These are phyloP conservation scores for Anguilla obscura DNA, from an alignment of 2,797 vertebrate genomes.

Conservation along the genomic window DNA sequence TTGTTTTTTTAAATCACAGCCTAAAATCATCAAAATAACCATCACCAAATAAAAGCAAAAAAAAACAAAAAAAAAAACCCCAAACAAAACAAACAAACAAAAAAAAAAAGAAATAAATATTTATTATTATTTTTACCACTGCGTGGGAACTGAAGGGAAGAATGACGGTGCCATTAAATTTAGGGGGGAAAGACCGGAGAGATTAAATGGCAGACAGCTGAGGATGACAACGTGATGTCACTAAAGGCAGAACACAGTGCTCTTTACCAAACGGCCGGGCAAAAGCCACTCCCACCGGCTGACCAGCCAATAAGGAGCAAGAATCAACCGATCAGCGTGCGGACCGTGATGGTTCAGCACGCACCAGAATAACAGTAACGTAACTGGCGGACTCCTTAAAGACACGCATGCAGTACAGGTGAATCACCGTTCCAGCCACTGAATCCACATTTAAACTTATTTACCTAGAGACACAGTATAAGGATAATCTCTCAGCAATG, in stretches of 20 bases:
- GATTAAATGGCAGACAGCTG: slow-evolving; percentile 21
- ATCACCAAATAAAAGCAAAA: slow-evolving; percentile 70
- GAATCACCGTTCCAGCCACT: neutral
- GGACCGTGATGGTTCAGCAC: neutral
- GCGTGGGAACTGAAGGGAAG: slow-evolving; percentile 56
- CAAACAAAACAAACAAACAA: slow-evolving; percentile 64
- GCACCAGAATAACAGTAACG: neutral
- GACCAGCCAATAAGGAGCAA: slow-evolving; percentile 17
- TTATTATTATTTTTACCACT: slow-evolving; percentile 52
- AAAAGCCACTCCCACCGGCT: slow-evolving; percentile 40
- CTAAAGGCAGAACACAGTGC: slow-evolving; percentile 49
- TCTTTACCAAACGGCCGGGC: slow-evolving; percentile 56
- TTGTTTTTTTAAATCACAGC: slow-evolving; percentile 66
- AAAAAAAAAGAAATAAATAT: slow-evolving; percentile 66
- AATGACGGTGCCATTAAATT: slow-evolving; percentile 65
- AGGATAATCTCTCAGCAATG: slow-evolving; percentile 8
- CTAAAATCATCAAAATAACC: slow-evolving; percentile 71
- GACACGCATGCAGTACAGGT: neutral
- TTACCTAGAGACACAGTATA: neutral
- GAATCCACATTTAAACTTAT: slow-evolving; percentile 3
- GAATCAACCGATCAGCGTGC: neutral
- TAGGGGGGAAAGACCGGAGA: slow-evolving; percentile 52
- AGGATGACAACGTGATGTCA: slow-evolving; percentile 25
- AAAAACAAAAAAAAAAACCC: slow-evolving; percentile 59
- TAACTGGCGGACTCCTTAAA: neutral